phyloP scores from a whole-genome alignment of 1,140 invertebrate genomes.

The Rhizoglyphus robini region DNA sequence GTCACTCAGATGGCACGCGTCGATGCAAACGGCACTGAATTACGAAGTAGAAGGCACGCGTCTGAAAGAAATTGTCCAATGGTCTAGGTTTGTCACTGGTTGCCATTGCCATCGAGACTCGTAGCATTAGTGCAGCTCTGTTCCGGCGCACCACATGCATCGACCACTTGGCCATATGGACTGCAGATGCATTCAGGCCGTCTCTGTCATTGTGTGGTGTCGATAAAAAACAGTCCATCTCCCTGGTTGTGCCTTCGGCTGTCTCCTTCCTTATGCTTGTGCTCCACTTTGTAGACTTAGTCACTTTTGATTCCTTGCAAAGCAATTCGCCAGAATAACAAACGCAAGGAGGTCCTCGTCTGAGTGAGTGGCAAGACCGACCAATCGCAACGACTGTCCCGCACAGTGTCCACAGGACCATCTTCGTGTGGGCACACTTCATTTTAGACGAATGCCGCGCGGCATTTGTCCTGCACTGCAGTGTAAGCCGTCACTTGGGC shows the following conservation, averaged over 20 bases:
- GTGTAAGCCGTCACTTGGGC: too few relatives aligned
- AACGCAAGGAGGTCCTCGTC: neutral
- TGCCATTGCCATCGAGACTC: neutral
- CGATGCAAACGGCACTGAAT: neutral
- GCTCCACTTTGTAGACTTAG: neutral
- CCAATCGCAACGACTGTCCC: too few relatives aligned
- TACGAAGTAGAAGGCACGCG: neutral
- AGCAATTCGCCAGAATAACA: neutral
- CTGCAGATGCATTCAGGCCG: constrained; percentile 1
- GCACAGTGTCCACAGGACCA: too few relatives aligned
- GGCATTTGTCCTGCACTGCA: too few relatives aligned
- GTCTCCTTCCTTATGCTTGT: neutral
- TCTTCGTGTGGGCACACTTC: too few relatives aligned
- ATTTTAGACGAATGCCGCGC: too few relatives aligned
- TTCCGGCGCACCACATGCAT: constrained; percentile 6
- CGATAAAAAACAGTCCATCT: neutral
- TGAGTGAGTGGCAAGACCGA: too few relatives aligned
- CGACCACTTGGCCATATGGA: neutral
- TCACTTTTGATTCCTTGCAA: neutral
- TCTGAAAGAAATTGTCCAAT: neutral
- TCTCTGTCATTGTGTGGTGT: neutral
- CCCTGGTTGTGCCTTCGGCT: neutral
- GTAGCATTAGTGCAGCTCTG: neutral
- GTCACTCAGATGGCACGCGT: neutral
- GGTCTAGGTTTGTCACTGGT: neutral